These are phyloP conservation scores for Corvus moneduloides DNA, from an alignment of 2,113 vertebrate species.

Conservation along the genomic window DNA sequence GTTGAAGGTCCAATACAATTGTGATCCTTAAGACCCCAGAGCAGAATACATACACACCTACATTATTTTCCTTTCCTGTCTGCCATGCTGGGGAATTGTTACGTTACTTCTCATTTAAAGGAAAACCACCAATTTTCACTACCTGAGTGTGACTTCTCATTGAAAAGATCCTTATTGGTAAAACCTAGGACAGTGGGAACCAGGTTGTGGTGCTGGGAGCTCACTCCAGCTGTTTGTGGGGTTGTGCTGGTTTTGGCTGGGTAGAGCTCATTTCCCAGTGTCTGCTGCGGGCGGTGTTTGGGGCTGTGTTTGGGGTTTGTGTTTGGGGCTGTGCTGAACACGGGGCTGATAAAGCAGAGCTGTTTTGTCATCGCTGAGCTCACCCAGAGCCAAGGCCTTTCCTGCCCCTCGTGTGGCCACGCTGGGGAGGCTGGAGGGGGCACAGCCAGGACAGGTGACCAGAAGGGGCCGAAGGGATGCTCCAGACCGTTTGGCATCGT, in stretches of 20 bases:
- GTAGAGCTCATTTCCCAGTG: neutral
- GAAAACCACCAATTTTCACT: neutral
- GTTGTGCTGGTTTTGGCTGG: neutral
- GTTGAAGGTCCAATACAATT: neutral
- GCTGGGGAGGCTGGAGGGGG: neutral
- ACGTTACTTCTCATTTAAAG: neutral
- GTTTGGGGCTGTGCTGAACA: neutral
- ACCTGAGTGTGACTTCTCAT: neutral
- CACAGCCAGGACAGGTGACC: neutral
- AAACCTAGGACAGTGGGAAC: rapidly evolving
- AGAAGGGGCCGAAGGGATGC: rapidly evolving
- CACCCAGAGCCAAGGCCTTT: neutral
- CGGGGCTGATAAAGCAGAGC: rapidly evolving
- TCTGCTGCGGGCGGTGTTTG: neutral
- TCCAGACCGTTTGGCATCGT: rapidly evolving
- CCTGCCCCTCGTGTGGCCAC: neutral
- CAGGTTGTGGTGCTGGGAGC: neutral
- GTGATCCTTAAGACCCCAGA: neutral
- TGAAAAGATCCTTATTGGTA: too few species aligned
- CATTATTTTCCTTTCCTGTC: neutral
- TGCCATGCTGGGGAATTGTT: neutral
- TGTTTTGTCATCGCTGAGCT: neutral
- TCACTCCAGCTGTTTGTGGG: neutral
- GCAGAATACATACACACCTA: neutral
- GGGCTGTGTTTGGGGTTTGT: too few species aligned